Evolutionary conservation across 2,113 vertebrate species (phyloP), one percentile per base, ranked within the genome.

Genomic region (Actinemys pallida): DNA sequence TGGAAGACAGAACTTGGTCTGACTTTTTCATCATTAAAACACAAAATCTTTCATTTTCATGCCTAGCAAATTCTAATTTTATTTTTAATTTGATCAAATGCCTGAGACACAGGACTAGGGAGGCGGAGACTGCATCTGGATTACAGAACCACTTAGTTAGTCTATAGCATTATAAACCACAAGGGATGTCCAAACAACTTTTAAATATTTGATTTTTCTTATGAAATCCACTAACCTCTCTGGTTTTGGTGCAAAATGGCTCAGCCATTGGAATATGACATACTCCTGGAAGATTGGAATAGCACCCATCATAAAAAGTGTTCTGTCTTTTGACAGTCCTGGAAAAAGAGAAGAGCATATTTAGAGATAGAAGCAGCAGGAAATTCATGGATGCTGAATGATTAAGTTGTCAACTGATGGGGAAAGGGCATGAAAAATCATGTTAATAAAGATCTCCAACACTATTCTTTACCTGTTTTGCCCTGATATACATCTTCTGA

Each of bases 191-290:
- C 84, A 91, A 88, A 1, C 1, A 84, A 25, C 2, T 62, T 62
- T 45, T 6, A 59, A 83, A 42, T 47, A 83, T 93, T 22, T 57
- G 79, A 69, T 42, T 35, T 52, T 1, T 35, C 10, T 7, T 83
- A 79, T 2, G 95, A 76, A 92, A 83, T 89, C 76, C 53, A 98
- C 99, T 89, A 81, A 99, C 99, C 98, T 99, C 99, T 98, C 99
- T 99, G 29, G 99, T 99, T 98, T 98, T 99, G 93, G 97, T 97
- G 96, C 99, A 99, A 98, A 99, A 99, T 0, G 99, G 99, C 65
- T 99, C 99, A 10, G 99, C 99, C 99, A 99, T 99, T 56, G 99
- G 98, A 97, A 99, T 98, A 92, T 99, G 99, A 97, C 99, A 99
- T 17, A 99, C 99, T 88, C 99, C 99, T 35, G 98, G 79, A 75